These are phyloP conservation scores for Notocelia uddmanniana DNA, from an alignment of 2,888 invertebrate genomes.

Conservation along the genomic window DNA sequence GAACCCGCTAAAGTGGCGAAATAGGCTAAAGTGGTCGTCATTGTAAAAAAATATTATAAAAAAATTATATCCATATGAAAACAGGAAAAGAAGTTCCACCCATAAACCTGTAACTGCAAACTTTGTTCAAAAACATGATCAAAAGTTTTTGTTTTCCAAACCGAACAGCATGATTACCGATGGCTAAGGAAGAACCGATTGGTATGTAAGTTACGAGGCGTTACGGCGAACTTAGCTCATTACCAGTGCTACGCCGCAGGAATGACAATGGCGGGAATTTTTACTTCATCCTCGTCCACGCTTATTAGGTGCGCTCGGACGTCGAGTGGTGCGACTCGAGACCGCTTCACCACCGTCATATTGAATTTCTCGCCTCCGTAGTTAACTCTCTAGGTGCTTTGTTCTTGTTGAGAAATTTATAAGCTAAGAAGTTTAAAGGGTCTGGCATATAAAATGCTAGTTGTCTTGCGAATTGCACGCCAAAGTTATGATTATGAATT, in stretches of 20 bases:
- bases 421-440: slow-evolving; percentile 20
- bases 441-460: slow-evolving; percentile 15
- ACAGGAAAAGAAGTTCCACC: slow-evolving; percentile 18
- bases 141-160: slow-evolving; percentile 48
- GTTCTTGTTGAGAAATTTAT: slow-evolving; percentile 45
- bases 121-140: slow-evolving; percentile 43
- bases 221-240: slow-evolving; percentile 85
- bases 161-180: slow-evolving; percentile 68
- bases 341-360: slow-evolving; percentile 63
- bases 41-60: neutral
- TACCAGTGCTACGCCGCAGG: slow-evolving; percentile 74
- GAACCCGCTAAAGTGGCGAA: no score
- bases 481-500: neutral
- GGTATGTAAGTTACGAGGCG: slow-evolving; percentile 84
- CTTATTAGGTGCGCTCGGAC: slow-evolving; percentile 72
- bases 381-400: slow-evolving; percentile 50
- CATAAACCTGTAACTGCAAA: slow-evolving; percentile 39
- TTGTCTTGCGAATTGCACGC: neutral
- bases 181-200: slow-evolving; percentile 70
- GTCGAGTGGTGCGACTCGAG: slow-evolving; percentile 65
- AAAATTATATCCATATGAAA: slow-evolving; percentile 4
- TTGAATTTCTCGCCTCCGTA: slow-evolving; percentile 63
- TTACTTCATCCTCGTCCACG: slow-evolving; percentile 75
- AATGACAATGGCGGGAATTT: slow-evolving; percentile 82
- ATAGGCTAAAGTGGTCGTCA: no score